phyloP scores from a whole-genome alignment of 2,888 invertebrate genomes.

The Meiosimyza platycephala region DNA sequence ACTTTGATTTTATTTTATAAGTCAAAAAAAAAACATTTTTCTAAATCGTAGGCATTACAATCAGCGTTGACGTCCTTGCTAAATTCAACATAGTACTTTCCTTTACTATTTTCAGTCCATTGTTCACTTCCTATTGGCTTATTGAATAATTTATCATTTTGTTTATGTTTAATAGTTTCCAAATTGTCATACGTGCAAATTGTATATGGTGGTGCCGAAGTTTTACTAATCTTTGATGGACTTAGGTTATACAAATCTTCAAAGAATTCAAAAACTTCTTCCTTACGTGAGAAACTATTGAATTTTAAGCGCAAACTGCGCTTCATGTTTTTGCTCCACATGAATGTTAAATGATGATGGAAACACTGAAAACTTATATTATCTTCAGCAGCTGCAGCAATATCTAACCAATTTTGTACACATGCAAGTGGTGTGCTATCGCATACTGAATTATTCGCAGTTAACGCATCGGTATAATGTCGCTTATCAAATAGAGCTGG shows the following conservation, averaged over 20 bases:
- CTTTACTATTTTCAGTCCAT: slow-evolving; percentile 51
- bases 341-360: slow-evolving; percentile 96
- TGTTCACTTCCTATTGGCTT: slow-evolving; percentile 9
- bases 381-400: slow-evolving; percentile 73
- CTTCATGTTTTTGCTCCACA: slow-evolving; percentile 86
- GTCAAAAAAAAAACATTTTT: slow-evolving; percentile 51
- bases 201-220: slow-evolving; percentile 44
- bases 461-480: slow-evolving; percentile 16
- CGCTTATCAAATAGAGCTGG: slow-evolving; percentile 82
- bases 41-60: slow-evolving; percentile 49
- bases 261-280: slow-evolving; percentile 79
- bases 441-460: not conserved
- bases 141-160: slow-evolving; percentile 33
- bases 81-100: slow-evolving; percentile 59
- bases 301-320: slow-evolving; percentile 81
- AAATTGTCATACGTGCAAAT: slow-evolving; percentile 53
- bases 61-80: slow-evolving; percentile 43
- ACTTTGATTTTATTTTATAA: slow-evolving; percentile 41
- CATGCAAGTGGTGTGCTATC: slow-evolving; percentile 77
- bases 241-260: slow-evolving; percentile 70
- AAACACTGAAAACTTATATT: slow-evolving; percentile 83
- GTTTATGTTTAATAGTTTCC: slow-evolving; percentile 44
- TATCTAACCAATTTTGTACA: slow-evolving; percentile 83
- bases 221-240: slow-evolving; percentile 51
- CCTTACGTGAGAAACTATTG: slow-evolving; percentile 78